A percentile compares a stretch with the other conserved stretches of the same genome.
phyloP scores from a whole-genome alignment of 2,888 invertebrate genomes.

The Acronicta aceris region DNA sequence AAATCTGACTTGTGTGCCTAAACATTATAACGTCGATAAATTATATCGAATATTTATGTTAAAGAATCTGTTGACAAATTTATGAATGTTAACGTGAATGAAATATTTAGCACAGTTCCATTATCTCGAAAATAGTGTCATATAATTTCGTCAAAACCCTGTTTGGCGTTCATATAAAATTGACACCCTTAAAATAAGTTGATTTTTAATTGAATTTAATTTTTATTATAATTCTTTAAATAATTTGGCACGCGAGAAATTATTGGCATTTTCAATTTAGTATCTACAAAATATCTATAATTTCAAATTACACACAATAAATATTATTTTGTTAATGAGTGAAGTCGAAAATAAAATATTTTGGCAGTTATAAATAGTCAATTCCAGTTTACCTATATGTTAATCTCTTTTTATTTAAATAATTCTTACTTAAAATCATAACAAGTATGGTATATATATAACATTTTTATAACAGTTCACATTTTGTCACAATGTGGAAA shows the following conservation, averaged over 20 bases:
- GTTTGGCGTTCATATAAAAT: constrained; percentile 31
- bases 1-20: no score
- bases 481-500: constrained; percentile 88
- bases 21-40: no score
- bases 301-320: neutral
- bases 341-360: neutral
- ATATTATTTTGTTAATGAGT: neutral
- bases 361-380: constrained; percentile 34
- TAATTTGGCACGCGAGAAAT: constrained; percentile 47
- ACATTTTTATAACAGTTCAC: constrained; percentile 63
- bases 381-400: constrained; percentile 50
- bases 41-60: no score
- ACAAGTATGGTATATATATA: constrained; percentile 4
- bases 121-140: constrained; percentile 22
- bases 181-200: constrained; percentile 20
- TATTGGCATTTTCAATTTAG: constrained; percentile 18
- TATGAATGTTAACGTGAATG: neutral
- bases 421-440: constrained; percentile 13
- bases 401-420: constrained; percentile 27
- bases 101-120: constrained; percentile 8
- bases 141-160: constrained; percentile 20
- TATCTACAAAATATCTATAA: constrained; percentile 3
- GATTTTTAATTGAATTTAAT: constrained; percentile 6
- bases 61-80: constrained; percentile 4
- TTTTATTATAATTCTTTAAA: constrained; percentile 9